These are phyloP conservation scores for Blastobasis adustella DNA, from an alignment of 2,888 invertebrate genomes.

Conservation along the genomic window DNA sequence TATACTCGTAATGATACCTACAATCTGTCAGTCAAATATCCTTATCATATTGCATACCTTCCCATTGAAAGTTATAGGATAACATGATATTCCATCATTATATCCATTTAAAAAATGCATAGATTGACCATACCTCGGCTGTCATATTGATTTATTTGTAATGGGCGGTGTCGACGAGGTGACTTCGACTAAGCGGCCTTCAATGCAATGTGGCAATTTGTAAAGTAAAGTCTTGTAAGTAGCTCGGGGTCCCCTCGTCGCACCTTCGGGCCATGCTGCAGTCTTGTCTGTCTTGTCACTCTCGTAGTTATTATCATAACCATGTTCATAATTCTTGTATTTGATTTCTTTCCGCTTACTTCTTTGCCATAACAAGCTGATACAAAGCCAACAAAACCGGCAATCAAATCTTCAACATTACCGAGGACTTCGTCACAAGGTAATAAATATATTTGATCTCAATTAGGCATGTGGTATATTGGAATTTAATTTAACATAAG, in stretches of 20 bases:
- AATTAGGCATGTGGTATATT: conserved; percentile 16
- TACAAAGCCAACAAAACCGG: conserved; percentile 96
- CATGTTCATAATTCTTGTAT: conserved; percentile 64
- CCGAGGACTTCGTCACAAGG: conserved; percentile 96
- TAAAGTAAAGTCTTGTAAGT: conserved; percentile 1
- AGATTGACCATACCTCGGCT: conserved; percentile 18
- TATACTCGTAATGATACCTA: too few species aligned
- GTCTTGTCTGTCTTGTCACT: conserved; percentile 30
- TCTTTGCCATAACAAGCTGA: conserved; percentile 83
- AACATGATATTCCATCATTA: conserved; percentile 26
- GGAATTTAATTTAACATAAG: too few species aligned
- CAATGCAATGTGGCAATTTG: neutral
- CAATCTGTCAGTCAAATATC: too few species aligned
- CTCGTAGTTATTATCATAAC: conserved; percentile 59
- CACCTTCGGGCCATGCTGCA: neutral
- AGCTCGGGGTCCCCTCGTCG: neutral
- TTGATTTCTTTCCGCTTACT: conserved; percentile 74
- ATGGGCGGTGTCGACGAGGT: neutral
- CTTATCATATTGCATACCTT: too few species aligned
- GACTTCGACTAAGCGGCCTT: neutral
- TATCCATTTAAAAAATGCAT: conserved; percentile 16
- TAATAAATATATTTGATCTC: conserved; percentile 68
- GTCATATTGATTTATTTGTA: conserved; percentile 13
- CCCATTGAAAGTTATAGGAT: conserved; percentile 6
- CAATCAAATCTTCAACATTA: conserved; percentile 96